Evolutionary conservation across 1,140 invertebrate species (phyloP).

Genomic region (Drosophila melanica): DNA sequence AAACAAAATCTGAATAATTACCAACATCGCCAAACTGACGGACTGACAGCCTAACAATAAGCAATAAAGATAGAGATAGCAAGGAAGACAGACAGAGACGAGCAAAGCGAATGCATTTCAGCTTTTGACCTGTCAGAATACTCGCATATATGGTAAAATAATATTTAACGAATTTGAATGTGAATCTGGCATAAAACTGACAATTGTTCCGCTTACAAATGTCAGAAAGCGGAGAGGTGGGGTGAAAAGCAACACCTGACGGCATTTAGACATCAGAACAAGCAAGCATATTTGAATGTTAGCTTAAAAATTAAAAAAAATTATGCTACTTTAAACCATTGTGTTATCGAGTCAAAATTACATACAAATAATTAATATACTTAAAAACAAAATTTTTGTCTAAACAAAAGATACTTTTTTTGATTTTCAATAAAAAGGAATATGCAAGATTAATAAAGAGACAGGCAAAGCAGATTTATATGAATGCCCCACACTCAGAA

Average conservation of each 20-base stretch:
- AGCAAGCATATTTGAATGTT: neutral
- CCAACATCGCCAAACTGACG: conserved; percentile 54
- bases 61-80: neutral
- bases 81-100: neutral
- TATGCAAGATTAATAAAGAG: too few relatives aligned
- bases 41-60: conserved; percentile 59
- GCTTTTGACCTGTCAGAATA: conserved; percentile 15
- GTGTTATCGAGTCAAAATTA: neutral
- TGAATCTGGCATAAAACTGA: conserved; percentile 22
- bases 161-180: conserved; percentile 16
- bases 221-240: neutral
- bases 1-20: conserved; percentile 76
- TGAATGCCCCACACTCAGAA: too few relatives aligned
- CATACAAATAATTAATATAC: neutral
- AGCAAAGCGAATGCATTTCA: conserved; percentile 2
- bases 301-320: too few relatives aligned
- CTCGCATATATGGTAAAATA: conserved; percentile 12
- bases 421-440: too few relatives aligned
- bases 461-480: too few relatives aligned
- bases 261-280: neutral
- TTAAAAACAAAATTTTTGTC: too few relatives aligned
- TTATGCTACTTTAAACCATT: too few relatives aligned
- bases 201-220: conserved; percentile 10
- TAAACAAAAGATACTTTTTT: too few relatives aligned
- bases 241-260: neutral